Base-by-base conservation (phyloP, 1,140 invertebrate genomes). In the Euborellia annulipes region DNA sequence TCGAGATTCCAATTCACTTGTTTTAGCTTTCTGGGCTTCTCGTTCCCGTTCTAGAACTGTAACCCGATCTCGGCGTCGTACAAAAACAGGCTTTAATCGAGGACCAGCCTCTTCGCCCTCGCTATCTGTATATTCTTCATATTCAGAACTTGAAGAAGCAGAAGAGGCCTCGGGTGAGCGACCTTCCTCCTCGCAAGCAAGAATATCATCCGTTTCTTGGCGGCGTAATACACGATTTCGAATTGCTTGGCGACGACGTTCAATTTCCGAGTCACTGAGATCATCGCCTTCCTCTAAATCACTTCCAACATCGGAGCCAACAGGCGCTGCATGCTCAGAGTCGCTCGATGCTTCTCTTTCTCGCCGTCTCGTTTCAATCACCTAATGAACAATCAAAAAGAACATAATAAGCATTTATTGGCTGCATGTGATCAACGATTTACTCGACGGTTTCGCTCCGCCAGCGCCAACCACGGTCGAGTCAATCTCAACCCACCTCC, bases 31-130 rank as follows among this genome's bases (percentile, higher is more conserved):
- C 52, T 78, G 68, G 36, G 80, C 76, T 64, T 94, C 85, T 41
- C 84, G 80, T 59, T 98, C 92, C 55, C 85, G 84, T 58, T 98
- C 93, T 54, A 90, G 82, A 30, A 98, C 81, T 3, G 95, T 98
- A 36, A 97, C 81, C 49, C 95, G 72, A 59, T 98, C 93, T 50
- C 79, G 79, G 59, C 95, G 96, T 49, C 86, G 71, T 0, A 98
- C 91, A 71, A 98, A 98, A 1, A 98, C 85, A 3, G 95, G 95
- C 58, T 98, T 98, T 6, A 98, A 71, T 46, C 91, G 68, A 0
- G 92, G 90, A 52, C 72, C 76, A 43, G 78, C 79, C 59, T 89
- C 85, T 63, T 92, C 87, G 16, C 9, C 44, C 41, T 22, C 30
- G 32, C 43, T 46, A 65, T 75, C 87, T 20, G 85, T 80, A 53